A percentile compares a stretch with the other conserved stretches of the same genome.
Evolutionary conservation across 92 coral and sea anemone genomes (phyloP).

Genomic region (Porites rus): DNA sequence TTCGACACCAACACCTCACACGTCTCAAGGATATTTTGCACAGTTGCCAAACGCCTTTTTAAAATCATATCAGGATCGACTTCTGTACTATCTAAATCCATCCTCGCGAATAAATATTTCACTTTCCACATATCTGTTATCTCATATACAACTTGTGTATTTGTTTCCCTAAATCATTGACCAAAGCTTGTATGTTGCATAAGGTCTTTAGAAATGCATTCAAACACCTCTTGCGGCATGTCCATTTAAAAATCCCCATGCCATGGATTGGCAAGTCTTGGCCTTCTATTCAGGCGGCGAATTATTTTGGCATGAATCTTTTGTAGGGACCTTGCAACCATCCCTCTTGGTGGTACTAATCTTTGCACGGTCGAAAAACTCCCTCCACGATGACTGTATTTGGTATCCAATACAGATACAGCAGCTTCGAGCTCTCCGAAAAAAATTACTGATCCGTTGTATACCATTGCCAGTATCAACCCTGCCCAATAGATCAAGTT

Average conservation of each 20-base stretch:
- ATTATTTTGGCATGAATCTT: no score
- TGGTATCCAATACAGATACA: no score
- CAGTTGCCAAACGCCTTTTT: constrained; percentile 13
- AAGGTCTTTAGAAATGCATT: constrained; percentile 50
- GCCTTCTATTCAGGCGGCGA: no score
- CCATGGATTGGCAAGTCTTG: no score
- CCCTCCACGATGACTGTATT: no score
- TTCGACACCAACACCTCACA: constrained; percentile 48
- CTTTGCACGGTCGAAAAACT: no score
- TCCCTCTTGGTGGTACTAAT: no score
- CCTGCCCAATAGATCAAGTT: no score
- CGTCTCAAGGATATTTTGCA: constrained; percentile 5
- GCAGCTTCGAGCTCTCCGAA: no score
- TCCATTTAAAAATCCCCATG: neutral
- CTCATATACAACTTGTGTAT: constrained; percentile 37
- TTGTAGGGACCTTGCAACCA: no score
- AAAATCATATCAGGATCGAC: constrained; percentile 35
- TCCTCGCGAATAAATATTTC: constrained; percentile 54
- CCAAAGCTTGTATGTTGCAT: constrained; percentile 57
- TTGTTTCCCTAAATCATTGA: constrained; percentile 45
- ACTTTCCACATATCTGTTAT: constrained; percentile 48
- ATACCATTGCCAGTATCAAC: no score
- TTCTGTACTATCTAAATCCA: constrained; percentile 52
- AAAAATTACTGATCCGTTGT: no score
- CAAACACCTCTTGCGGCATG: constrained; percentile 49